These are phyloP conservation scores for Pollenia griseotomentosa DNA, from an alignment of 2,888 invertebrate genomes.

Conservation along the genomic window DNA sequence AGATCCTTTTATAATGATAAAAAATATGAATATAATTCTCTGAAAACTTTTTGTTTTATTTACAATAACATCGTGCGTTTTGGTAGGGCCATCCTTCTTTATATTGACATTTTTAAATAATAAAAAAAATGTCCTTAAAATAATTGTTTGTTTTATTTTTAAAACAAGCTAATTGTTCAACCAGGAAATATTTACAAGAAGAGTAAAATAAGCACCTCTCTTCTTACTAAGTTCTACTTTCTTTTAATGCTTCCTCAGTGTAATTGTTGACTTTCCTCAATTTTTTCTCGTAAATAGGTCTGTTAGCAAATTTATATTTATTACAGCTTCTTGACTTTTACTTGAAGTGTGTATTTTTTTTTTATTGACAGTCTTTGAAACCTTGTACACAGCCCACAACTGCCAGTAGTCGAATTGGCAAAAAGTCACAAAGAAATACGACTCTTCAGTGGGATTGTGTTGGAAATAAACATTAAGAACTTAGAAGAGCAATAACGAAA, in stretches of 20 bases:
- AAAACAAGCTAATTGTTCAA: constrained; percentile 16
- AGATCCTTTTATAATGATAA: no score
- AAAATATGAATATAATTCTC: no score
- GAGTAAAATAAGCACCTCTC: constrained; percentile 4
- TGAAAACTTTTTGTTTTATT: no score
- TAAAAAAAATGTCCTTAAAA: neutral
- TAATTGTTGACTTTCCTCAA: neutral
- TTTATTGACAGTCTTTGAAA: constrained; percentile 30
- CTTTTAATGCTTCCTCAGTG: constrained; percentile 2
- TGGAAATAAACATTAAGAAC: constrained; percentile 23
- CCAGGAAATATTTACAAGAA: constrained; percentile 5
- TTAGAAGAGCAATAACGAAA: neutral
- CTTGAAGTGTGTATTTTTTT: constrained; percentile 21
- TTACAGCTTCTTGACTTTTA: constrained; percentile 52
- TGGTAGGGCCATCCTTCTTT: no score
- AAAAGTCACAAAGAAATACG: constrained; percentile 64
- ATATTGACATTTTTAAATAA: no score
- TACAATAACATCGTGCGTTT: no score
- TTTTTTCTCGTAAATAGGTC: neutral
- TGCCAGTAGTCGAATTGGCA: constrained; percentile 39
- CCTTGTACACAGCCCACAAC: neutral
- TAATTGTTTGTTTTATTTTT: neutral
- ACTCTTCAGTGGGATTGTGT: constrained; percentile 24
- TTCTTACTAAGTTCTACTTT: neutral
- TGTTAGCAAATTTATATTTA: constrained; percentile 40